Evolutionary conservation across 2,113 vertebrate genomes (phyloP), one percentile per base, ranked within the genome.

Genomic region (Eretmochelys imbricata): DNA sequence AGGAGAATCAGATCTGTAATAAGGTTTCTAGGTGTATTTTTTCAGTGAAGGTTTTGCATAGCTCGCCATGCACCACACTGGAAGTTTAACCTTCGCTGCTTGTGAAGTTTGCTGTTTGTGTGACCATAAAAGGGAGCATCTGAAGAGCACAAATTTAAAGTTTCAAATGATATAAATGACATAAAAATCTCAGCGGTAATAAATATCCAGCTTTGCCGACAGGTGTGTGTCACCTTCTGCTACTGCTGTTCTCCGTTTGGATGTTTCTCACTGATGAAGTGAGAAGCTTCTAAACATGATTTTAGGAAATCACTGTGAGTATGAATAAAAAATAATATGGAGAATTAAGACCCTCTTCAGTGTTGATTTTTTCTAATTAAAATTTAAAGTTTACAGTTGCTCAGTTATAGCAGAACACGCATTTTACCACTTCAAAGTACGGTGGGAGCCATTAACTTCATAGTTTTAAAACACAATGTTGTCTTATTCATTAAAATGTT

Each of bases 281-380:
- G 31, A 24, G 19, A 72, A 51, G 38, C 6, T 88, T 27, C 4
- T 29, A 1, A 8, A 35, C 48, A 20, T 20, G 14, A 51, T 35
- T 25, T 72, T 49, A 42, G 29, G 82, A 46, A 46, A 62, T 82
- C 8, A 4, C 62, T 0, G 10, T 38, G 24, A 82, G 49, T 14
- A 29, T 42, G 35, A 89, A 54, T 24, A 5, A 85, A 92, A 49
- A 55, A 38, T 46, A 54, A 10, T 1, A 2, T 13, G 51, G 1
- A 5, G 65, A 55, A 79, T 87, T 59, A 76, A 72, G 80, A 88
- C 38, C 8, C 48, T 46, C 46, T 87, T 65, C 9, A 38, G 65
- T 17, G 14, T 27, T 88, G 86, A 35, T 90, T 93, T 90, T 51
- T 53, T 69, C 82, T 72, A 29, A 31, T 90, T 80, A 96, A 89